phyloP scores from a whole-genome alignment of 2,888 invertebrate species.

The Chaetogeoica ovagalla region DNA sequence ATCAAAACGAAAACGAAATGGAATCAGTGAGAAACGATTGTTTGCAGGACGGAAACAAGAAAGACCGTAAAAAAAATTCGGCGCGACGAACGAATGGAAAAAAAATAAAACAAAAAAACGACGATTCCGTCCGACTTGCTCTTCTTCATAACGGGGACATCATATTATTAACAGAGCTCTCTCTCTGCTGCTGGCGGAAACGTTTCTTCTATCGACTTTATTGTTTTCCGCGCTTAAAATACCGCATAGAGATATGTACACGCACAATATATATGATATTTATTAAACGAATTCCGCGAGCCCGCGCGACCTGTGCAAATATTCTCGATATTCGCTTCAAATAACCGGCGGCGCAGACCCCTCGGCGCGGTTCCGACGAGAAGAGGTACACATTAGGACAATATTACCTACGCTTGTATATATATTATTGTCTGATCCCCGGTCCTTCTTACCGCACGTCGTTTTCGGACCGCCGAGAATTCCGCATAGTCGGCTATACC shows the following conservation, averaged over 20 bases:
- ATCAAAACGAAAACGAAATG: too few relatives aligned
- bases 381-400: constrained; percentile 32
- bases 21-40: too few relatives aligned
- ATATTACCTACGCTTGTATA: constrained; percentile 28
- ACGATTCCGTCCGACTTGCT: too few relatives aligned
- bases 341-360: constrained; percentile 17
- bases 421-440: not conserved
- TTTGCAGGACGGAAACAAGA: too few relatives aligned
- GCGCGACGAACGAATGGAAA: too few relatives aligned
- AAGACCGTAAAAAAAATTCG: too few relatives aligned
- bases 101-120: too few relatives aligned
- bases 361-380: not conserved
- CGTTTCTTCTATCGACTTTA: not conserved
- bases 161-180: too few relatives aligned
- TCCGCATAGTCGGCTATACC: not conserved
- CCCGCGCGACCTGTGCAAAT: constrained; percentile 27
- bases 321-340: constrained; percentile 44
- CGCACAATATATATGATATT: constrained; percentile 10
- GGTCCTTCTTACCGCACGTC: not conserved
- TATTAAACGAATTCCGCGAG: constrained; percentile 48
- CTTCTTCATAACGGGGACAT: too few relatives aligned
- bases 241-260: too few relatives aligned
- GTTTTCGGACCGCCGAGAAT: constrained; percentile 26
- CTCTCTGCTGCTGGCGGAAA: too few relatives aligned
- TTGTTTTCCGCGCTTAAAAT: constrained; percentile 21